Conservation (phyloP, 2,113 vertebrate genomes). For the Cebus imitator region DNA sequence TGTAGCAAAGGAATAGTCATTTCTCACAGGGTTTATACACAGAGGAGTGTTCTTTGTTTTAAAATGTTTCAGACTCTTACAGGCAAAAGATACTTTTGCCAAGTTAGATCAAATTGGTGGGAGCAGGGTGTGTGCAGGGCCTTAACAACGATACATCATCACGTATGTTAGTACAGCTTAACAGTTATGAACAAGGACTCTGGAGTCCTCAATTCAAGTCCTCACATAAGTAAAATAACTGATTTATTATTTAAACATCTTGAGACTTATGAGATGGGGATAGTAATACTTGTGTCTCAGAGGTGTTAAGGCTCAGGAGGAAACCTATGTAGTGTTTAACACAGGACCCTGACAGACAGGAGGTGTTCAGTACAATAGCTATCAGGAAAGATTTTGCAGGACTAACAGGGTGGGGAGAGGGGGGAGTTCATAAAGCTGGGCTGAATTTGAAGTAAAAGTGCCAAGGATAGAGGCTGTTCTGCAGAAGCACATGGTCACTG, state of each 20-base stretch:
- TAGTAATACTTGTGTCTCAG: neutral
- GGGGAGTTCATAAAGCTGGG: rapidly evolving
- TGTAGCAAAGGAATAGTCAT: neutral
- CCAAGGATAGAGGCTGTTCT: neutral
- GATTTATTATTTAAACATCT: neutral
- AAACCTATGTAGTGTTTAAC: neutral
- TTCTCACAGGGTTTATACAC: neutral
- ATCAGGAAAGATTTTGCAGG: neutral
- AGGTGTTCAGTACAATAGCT: neutral
- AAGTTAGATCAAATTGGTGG: neutral
- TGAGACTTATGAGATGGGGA: neutral
- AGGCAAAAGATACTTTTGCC: neutral
- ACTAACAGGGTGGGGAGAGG: neutral
- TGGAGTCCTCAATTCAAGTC: neutral
- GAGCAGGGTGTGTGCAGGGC: rapidly evolving
- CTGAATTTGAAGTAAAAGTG: neutral
- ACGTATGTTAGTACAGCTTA: neutral
- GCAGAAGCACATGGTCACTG: neutral
- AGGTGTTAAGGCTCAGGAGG: neutral
- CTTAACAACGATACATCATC: neutral
- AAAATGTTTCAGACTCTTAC: neutral
- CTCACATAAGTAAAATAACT: neutral
- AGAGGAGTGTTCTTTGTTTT: neutral
- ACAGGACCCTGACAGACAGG: neutral
- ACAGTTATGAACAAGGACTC: neutral